These are phyloP conservation scores for Grallaria varia DNA, from an alignment of 2,113 vertebrate species.

Conservation along the genomic window DNA sequence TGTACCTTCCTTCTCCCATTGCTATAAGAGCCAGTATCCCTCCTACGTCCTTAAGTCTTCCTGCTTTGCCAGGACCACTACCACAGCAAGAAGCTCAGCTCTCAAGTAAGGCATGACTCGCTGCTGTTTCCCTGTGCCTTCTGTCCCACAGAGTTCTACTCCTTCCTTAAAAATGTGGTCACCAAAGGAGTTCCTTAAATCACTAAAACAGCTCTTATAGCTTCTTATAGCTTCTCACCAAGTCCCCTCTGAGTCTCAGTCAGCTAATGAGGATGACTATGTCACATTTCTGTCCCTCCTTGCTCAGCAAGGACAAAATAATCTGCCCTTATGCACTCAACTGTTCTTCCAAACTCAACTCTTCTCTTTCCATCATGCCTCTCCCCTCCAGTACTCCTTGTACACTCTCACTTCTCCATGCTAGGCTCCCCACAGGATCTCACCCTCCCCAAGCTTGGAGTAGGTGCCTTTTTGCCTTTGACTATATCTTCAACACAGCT, in stretches of 20 bases:
- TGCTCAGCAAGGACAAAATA: not conserved
- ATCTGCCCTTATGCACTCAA: not conserved
- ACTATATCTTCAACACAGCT: not conserved
- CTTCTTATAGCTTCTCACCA: not conserved
- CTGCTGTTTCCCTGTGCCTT: not conserved
- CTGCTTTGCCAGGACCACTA: accelerated
- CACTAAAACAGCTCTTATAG: not conserved
- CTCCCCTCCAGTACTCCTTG: not conserved
- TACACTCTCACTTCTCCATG: not conserved
- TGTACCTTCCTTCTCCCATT: not conserved
- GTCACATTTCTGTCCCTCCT: not conserved
- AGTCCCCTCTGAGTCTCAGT: not conserved
- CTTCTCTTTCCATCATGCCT: not conserved
- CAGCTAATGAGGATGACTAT: not conserved
- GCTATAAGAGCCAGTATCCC: not conserved
- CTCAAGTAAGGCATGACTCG: not conserved
- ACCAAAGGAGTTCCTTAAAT: not conserved
- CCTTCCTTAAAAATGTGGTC: not conserved
- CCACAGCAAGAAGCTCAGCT: not conserved
- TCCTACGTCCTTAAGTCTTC: not conserved
- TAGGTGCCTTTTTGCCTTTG: not conserved
- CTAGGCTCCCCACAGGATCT: not conserved
- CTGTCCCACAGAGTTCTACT: not conserved
- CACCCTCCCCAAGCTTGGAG: not conserved
- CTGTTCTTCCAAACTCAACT: not conserved